Evolutionary conservation across 2,797 vertebrate genomes (phyloP).

Genomic region (Dallia pectoralis): DNA sequence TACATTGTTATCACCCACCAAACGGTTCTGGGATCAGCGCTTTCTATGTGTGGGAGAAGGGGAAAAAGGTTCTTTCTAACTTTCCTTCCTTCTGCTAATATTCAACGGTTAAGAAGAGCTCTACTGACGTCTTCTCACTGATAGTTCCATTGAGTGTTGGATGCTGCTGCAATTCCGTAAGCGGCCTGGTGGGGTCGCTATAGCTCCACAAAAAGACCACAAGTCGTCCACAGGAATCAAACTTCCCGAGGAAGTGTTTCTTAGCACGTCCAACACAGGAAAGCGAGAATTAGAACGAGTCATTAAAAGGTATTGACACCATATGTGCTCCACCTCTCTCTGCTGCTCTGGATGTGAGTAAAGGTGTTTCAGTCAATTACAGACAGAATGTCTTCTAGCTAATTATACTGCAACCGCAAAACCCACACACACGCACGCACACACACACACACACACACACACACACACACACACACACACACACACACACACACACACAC

Average conservation of each 20-base stretch:
- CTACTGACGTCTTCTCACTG: neutral
- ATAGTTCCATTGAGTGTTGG: neutral
- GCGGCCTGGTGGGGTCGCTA: constrained; percentile 81
- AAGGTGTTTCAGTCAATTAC: constrained; percentile 53
- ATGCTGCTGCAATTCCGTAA: constrained; percentile 1
- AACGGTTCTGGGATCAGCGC: neutral
- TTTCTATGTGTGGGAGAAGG: neutral
- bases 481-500: neutral
- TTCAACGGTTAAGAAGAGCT: neutral
- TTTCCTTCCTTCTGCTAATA: neutral
- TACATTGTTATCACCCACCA: constrained; percentile 11
- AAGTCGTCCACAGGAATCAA: constrained; percentile 44
- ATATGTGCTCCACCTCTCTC: constrained; percentile 69
- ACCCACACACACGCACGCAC: constrained; percentile 7
- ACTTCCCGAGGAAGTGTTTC: constrained; percentile 69
- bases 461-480: neutral
- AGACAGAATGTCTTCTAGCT: constrained; percentile 37
- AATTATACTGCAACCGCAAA: constrained; percentile 40
- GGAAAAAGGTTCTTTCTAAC: neutral
- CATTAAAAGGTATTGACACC: constrained; percentile 87
- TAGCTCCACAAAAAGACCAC: constrained; percentile 59
- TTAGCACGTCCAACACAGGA: constrained; percentile 81
- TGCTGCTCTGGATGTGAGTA: constrained; percentile 51
- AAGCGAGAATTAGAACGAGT: constrained; percentile 86
- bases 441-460: constrained; percentile 2